Percentiles rank a stretch among this genome's conserved stretches.
phyloP scores from a whole-genome alignment of 2,888 invertebrate genomes.

The Synanthedon tipuliformis region DNA sequence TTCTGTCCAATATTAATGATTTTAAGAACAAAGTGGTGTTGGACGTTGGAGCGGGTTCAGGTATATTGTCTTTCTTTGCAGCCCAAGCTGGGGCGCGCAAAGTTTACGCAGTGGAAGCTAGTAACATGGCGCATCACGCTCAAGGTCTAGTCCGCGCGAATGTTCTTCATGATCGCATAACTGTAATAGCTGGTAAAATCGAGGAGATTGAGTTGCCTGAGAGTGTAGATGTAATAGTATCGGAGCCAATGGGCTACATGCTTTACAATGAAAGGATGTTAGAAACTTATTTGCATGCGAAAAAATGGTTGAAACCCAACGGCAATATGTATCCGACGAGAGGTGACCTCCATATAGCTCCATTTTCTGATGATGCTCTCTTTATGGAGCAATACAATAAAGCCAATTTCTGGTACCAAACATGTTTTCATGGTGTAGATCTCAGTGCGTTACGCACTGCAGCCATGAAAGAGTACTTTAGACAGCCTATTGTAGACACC shows the following conservation, averaged over 20 bases:
- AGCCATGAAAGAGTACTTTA: constrained; percentile 97
- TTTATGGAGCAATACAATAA: constrained; percentile 99
- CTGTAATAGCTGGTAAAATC: constrained; percentile 96
- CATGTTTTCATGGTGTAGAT: constrained; percentile 98
- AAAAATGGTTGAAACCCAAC: constrained; percentile 93
- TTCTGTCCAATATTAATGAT: constrained; percentile 91
- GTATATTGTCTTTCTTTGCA: constrained; percentile 98
- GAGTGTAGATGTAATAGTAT: constrained; percentile 95
- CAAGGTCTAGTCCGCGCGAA: constrained; percentile 91
- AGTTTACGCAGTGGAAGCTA: constrained; percentile 99
- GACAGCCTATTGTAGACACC: constrained; percentile 98
- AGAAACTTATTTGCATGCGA: constrained; percentile 97
- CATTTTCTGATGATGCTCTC: constrained; percentile 96
- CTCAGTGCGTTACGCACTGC: constrained; percentile 91
- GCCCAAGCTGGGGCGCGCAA: constrained; percentile 96
- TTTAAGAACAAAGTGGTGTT: constrained; percentile 92
- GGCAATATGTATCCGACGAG: constrained; percentile 98
- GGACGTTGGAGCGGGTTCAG: constrained; percentile 98
- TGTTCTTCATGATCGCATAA: constrained; percentile 86
- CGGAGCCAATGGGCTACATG: constrained; percentile 99
- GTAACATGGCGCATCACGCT: constrained; percentile 97
- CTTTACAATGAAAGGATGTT: constrained; percentile 99
- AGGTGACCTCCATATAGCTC: constrained; percentile 96
- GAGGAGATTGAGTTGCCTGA: constrained; percentile 98
- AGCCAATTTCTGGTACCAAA: constrained; percentile 99